A percentile compares a stretch with the other conserved stretches of the same genome.
phyloP scores from a whole-genome alignment of 2,113 vertebrate species.

The Varanus komodoensis region DNA sequence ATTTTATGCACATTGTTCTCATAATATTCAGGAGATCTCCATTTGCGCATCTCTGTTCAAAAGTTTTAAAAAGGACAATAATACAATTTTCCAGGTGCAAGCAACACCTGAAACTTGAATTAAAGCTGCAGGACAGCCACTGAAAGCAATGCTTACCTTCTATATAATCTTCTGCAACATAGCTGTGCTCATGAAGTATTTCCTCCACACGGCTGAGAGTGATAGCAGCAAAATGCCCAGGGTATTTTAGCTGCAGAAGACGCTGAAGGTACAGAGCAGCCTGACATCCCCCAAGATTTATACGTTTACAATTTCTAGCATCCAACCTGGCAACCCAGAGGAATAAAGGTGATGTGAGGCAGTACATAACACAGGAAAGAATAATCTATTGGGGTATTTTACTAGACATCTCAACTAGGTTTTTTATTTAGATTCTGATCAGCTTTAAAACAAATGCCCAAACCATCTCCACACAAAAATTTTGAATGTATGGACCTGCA shows the following conservation, averaged over 20 bases:
- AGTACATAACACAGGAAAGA: rapidly evolving
- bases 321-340: conserved; percentile 81
- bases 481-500: neutral
- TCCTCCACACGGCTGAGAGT: conserved; percentile 97
- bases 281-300: conserved; percentile 94
- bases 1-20: conserved; percentile 93
- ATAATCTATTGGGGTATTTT: rapidly evolving
- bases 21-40: conserved; percentile 92
- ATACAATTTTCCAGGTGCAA: neutral
- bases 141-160: conserved; percentile 78
- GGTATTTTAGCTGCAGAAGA: conserved; percentile 96
- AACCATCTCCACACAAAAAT: neutral
- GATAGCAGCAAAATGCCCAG: conserved; percentile 89
- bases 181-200: conserved; percentile 94
- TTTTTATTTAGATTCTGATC: neutral
- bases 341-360: conserved; percentile 19
- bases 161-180: conserved; percentile 88
- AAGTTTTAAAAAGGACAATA: conserved; percentile 29
- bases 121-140: rapidly evolving
- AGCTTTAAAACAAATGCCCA: neutral
- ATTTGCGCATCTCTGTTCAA: conserved; percentile 89
- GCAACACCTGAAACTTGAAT: rapidly evolving
- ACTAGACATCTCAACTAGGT: neutral
- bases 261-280: conserved; percentile 92
- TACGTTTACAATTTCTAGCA: conserved; percentile 90